A percentile compares a stretch with the other conserved stretches of the same genome.
These are phyloP conservation scores for Hyaena hyaena DNA, from an alignment of 2,113 vertebrate species.

Conservation along the genomic window DNA sequence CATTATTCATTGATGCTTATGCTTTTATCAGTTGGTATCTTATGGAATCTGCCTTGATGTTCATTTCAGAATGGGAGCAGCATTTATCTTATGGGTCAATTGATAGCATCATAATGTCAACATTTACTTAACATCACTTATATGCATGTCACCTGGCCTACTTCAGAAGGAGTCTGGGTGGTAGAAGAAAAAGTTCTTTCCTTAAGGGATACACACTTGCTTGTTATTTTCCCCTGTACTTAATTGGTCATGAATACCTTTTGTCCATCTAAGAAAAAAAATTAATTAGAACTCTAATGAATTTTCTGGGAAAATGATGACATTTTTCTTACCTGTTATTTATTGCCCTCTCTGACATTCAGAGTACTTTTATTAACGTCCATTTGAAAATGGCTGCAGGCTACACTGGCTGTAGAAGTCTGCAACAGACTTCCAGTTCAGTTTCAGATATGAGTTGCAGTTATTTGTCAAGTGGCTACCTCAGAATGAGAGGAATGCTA, in stretches of 20 bases:
- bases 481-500: not conserved
- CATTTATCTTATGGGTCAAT: not conserved
- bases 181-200: not conserved
- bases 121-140: not conserved
- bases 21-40: not conserved
- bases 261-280: slow-evolving; percentile 1
- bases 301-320: not conserved
- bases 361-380: not conserved
- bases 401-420: not conserved
- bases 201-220: not conserved
- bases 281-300: not conserved
- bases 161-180: not conserved
- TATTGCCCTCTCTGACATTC: not conserved
- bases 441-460: slow-evolving; percentile 1
- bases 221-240: not conserved
- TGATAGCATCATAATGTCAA: not conserved
- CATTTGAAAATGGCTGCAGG: not conserved
- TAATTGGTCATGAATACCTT: not conserved
- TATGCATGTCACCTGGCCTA: not conserved
- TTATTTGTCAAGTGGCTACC: not conserved
- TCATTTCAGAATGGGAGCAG: not conserved
- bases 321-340: not conserved
- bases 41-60: not conserved
- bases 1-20: not conserved
- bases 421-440: not conserved